Conservation (phyloP, 2,888 invertebrate genomes). For the Operophtera brumata region DNA sequence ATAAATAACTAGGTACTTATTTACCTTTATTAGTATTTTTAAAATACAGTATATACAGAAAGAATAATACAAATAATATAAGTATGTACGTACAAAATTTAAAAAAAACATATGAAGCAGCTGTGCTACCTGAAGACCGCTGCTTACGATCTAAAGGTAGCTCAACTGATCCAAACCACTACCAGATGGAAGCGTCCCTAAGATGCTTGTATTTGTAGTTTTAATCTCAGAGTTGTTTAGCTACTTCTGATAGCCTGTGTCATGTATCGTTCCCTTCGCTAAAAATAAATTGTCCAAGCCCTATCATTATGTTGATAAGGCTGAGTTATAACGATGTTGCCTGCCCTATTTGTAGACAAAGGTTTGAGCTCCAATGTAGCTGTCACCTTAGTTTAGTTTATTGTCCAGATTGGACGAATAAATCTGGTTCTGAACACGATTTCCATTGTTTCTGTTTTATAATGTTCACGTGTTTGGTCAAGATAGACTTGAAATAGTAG, state of each 20-base stretch:
- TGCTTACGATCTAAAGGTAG: no score
- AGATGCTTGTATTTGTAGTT: neutral
- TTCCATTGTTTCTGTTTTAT: slow-evolving; percentile 18
- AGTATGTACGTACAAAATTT: no score
- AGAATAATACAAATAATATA: no score
- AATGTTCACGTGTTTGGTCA: neutral
- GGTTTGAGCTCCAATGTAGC: slow-evolving; percentile 27
- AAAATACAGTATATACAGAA: no score
- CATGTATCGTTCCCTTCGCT: slow-evolving; percentile 47
- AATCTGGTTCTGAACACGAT: slow-evolving; percentile 23
- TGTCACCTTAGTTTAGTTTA: slow-evolving; percentile 31
- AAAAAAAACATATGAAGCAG: no score
- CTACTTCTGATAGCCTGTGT: slow-evolving; percentile 10
- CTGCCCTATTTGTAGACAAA: slow-evolving; percentile 36
- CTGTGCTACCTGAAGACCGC: no score
- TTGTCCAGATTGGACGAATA: slow-evolving; percentile 20
- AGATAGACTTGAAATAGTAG: slow-evolving; percentile 3
- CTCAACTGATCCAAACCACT: no score
- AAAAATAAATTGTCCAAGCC: slow-evolving; percentile 48
- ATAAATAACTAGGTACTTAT: no score
- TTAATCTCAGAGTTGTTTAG: neutral
- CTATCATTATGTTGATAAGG: slow-evolving; percentile 51
- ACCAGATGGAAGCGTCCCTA: no score
- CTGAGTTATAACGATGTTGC: slow-evolving; percentile 57
- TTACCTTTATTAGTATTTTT: no score